Base-by-base conservation (phyloP, 2,888 invertebrate species). In the Oconnorella tubifera region DNA sequence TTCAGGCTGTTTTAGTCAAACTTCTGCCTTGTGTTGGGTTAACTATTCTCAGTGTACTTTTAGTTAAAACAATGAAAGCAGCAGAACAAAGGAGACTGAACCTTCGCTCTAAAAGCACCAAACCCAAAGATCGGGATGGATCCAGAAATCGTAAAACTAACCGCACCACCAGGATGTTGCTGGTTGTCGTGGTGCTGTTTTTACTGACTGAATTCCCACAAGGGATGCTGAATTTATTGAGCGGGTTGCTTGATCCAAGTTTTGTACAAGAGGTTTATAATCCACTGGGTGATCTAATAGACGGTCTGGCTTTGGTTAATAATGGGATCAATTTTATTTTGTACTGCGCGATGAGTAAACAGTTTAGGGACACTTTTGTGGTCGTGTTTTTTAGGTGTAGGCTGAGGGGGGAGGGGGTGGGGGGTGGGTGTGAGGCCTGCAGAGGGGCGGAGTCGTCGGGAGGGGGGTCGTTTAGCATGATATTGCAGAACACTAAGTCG, bases 341-440 rank as follows among this genome's bases (percentile, higher is more conserved):
- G 32, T 96, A 95, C 80, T 95, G 94, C 77, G 87, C 91, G 60
- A 95, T 96, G 95, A 93, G 92, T 67, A 87, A 91, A 72, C 95
- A 95, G 85, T 96, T 96, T 81, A 86, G 95, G 33, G 79, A 83
- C 66, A 85, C 85, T 2, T 84, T 85, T 66, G 40, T 10, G 40
- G 40, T 40, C 40, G 19, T 10, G 40, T 19, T 19, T 10, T 40
- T 10, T 19, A 19, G 40, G 40, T 10, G 40, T 19, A 19, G 10
- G 40, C 10, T 19, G 40, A 19, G 19, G 40, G 40, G 40, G 40
- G 10, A 40, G 40, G 40, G 40, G 40, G 40, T 19, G 40, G 40
- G 40, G 40, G 40, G 10, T 10, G 10, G 40, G 40, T 19, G 40
- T 10, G 19, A 19, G 40, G 40, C 10, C 40, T 14, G 40, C 10